Evolutionary conservation across 1,140 invertebrate species (phyloP), one percentile per base, ranked within the genome.

Genomic region (Drosophila bocki): DNA sequence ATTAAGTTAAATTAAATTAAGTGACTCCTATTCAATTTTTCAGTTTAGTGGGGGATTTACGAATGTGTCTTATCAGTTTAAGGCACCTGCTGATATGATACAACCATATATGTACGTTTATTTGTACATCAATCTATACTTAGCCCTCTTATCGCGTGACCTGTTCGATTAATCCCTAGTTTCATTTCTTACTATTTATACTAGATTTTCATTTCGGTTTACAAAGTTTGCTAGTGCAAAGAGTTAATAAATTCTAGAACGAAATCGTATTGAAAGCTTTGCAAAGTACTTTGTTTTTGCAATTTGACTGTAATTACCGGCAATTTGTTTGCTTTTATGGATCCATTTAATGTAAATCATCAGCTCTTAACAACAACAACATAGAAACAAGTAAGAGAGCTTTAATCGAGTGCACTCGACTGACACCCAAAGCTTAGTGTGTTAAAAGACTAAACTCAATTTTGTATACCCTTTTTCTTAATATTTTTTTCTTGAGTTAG

Each of bases 291-390:
- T 61, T 81, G 64, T 79, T 47, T 86, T 86, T 78, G 59, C 65
- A 79, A 79, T 82, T 87, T 75, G 39, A 68, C 51, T 26, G 47
- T 58, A 82, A 87, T 86, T 87, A 72, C 70, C 45, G 32, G 57
- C 41, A 81, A 78, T 79, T 87, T 50, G 33, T 82, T 68, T 75
- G 67, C 75, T 76, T 82, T 82, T 79, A 80, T 86, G 54, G 53
- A 68, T 77, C 57, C 59, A 87, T 87, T 85, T 33, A 75, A 57
- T 58, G 60, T 75, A 79, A 85, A 85, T 82, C 45, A 48, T 32
- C 9, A n/a, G 37, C n/a, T 45, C n/a, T 65, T 65, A 26, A 54
- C 47, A 53, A 39, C 7, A 35, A 9, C n/a, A 17, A 7, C 3
- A 33, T 19, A 2, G 42, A 57, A 70, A 58, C 42, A 35, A 39